Evolutionary conservation across 2,888 invertebrate genomes (phyloP), one percentile per base, ranked within the genome.

Genomic region (Agrotis exclamationis): DNA sequence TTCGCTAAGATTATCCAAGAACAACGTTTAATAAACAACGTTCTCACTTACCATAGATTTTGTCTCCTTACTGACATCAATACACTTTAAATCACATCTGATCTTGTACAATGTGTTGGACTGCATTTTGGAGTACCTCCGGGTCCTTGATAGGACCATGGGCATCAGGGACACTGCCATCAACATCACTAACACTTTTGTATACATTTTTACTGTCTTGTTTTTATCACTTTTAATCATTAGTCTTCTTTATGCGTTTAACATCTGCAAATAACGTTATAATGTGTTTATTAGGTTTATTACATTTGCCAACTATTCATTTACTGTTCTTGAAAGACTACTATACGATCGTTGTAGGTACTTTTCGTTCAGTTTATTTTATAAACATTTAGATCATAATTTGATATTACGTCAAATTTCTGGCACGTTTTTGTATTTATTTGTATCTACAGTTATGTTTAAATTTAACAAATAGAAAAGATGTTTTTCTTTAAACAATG

Each of bases 51-150:
- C 96, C 93, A 92, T 88, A n/a, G 90, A 82, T 84, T 90, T 96
- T 16, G 84, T 89, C 44, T 95, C 93, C 76, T 93, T 93, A 77
- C 86, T 92, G 54, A 90, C 90, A 50, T 95, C 95, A 82, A 94
- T 94, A 87, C 97, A 97, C 80, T 95, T 94, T 24, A 97, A 94
- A 81, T 97, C 97, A 88, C 97, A 97, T 79, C 97, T 95, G n/a
- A 97, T 96, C 68, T 96, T 96, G 64, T 96, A 95, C 72, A 97
- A 89, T 18, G 97, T 96, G 73, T 96, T 96, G 47, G 95, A 91
- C 81, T 96, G 93, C 59, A 93, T 89, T 79, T 95, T 94, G 48
- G 94, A 89, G 81, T 92, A 89, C 83, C 94, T 91, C 79, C 92
- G 89, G 22, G 93, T 88, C 87, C 92, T 93, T 18, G 92, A 87